Percentiles rank a stretch among this genome's conserved stretches.
Evolutionary conservation across 1,140 invertebrate genomes (phyloP).

Genomic region (Brachystomella parvula): DNA sequence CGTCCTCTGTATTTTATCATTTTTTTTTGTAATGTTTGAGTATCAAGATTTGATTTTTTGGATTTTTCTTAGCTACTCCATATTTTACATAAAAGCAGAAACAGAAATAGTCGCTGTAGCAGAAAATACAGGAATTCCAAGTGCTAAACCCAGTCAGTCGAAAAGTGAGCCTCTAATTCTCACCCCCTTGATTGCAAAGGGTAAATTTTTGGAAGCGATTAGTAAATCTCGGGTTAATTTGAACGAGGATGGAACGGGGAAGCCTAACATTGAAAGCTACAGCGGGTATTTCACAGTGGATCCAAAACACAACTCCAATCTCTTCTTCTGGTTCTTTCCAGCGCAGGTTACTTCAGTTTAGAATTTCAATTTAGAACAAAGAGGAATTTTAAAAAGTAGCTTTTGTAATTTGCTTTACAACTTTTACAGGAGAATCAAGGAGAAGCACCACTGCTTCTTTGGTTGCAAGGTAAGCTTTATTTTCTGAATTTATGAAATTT

Average conservation of each 20-base stretch:
- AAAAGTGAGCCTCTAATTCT: not conserved
- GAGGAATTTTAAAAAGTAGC: not conserved
- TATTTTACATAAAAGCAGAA: no score
- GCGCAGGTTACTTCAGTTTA: slow-evolving; percentile 6
- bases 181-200: not conserved
- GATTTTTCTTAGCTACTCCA: no score
- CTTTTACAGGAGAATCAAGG: slow-evolving; percentile 38
- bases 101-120: no score
- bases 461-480: slow-evolving; percentile 47
- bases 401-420: no score
- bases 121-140: no score
- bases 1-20: no score
- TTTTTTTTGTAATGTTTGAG: no score
- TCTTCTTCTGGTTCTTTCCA: slow-evolving; percentile 51
- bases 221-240: not conserved
- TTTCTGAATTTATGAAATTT: not conserved
- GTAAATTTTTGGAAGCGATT: not conserved
- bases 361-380: not conserved
- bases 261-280: slow-evolving; percentile 39
- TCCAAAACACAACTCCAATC: slow-evolving; percentile 44
- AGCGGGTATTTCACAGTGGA: slow-evolving; percentile 48
- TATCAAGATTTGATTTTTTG: no score
- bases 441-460: slow-evolving; percentile 47
- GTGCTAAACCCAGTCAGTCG: no score
- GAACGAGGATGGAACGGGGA: no score